phyloP scores from a whole-genome alignment of 2,113 vertebrate species.

The Suricata suricatta region DNA sequence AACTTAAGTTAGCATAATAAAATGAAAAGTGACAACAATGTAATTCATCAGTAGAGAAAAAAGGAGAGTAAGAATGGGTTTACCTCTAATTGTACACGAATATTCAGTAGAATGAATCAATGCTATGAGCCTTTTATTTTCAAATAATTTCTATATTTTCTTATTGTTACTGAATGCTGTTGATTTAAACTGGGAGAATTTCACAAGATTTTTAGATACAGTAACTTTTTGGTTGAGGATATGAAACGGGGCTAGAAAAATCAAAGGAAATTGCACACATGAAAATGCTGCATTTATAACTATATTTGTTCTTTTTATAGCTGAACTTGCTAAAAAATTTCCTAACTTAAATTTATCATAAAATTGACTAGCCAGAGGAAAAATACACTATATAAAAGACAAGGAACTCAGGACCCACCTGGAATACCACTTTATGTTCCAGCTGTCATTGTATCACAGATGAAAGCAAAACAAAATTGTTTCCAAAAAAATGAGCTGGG shows the following conservation, averaged over 20 bases:
- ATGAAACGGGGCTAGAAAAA: slow-evolving; percentile 48
- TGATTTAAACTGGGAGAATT: slow-evolving; percentile 22
- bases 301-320: slow-evolving; percentile 11
- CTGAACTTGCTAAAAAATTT: slow-evolving; percentile 29
- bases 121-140: slow-evolving; percentile 18
- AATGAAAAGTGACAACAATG: not conserved
- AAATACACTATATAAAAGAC: not conserved
- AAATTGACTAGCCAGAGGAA: not conserved
- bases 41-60: slow-evolving; percentile 16
- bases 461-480: slow-evolving; percentile 55
- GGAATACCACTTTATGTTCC: slow-evolving; percentile 11
- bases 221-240: slow-evolving; percentile 43
- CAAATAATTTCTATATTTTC: not conserved
- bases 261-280: slow-evolving; percentile 25
- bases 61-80: not conserved
- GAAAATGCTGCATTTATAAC: slow-evolving; percentile 44
- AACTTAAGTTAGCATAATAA: not conserved
- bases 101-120: not conserved
- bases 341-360: slow-evolving; percentile 57
- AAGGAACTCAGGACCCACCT: slow-evolving; percentile 19
- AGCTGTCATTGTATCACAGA: slow-evolving; percentile 44
- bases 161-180: not conserved
- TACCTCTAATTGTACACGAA: not conserved
- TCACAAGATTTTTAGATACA: slow-evolving; percentile 42
- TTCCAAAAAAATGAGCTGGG: not conserved